Evolutionary conservation across 2,797 vertebrate species (phyloP).

Genomic region (Ctenochaetus hawaiiensis): DNA sequence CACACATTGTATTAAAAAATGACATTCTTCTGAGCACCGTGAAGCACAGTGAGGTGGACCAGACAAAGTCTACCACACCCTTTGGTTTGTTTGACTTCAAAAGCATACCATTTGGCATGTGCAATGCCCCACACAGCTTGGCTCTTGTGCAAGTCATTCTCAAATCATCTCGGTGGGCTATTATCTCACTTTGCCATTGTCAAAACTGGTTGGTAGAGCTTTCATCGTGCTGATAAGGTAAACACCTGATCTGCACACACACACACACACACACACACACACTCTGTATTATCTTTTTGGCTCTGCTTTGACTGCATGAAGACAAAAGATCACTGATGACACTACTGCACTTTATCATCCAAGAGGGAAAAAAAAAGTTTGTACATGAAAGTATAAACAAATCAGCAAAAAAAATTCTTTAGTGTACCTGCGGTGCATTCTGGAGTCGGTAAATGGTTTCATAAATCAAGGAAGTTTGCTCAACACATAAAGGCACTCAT

Average conservation of each 20-base stretch:
- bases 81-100: conserved; percentile 61
- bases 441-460: background rate
- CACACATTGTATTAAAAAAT: background rate
- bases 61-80: conserved; percentile 53
- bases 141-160: conserved; percentile 53
- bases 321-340: conserved; percentile 23
- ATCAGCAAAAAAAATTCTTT: background rate
- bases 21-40: background rate
- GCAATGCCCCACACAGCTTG: conserved; percentile 50
- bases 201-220: conserved; percentile 59
- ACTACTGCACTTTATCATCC: conserved; percentile 11
- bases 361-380: background rate
- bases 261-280: conserved; percentile 50
- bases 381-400: background rate
- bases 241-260: conserved; percentile 72
- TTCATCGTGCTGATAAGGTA: conserved; percentile 59
- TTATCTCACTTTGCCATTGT: conserved; percentile 72
- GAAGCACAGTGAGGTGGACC: conserved; percentile 34
- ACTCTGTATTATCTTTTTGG: conserved; percentile 51
- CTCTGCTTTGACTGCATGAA: conserved; percentile 22
- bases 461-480: conserved; percentile 5
- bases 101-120: conserved; percentile 67
- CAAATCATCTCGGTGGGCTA: conserved; percentile 48
- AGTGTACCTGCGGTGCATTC: background rate
- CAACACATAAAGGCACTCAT: background rate